Conservation (phyloP, 2,113 vertebrate genomes). For the Lontra canadensis region DNA sequence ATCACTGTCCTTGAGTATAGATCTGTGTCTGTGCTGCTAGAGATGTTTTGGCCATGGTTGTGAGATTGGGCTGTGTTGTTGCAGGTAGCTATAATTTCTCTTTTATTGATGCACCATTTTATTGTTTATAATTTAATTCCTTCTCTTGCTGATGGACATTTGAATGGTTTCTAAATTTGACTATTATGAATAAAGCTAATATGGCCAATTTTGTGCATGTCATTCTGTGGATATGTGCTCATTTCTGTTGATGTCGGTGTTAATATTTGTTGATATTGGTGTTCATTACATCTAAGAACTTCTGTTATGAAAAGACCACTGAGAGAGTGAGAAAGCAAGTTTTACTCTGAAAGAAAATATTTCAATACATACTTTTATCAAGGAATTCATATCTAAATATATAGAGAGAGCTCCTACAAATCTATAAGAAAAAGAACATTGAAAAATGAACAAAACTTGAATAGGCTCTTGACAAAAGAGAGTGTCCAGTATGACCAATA, state of each 20-base stretch:
- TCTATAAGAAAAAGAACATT: not conserved
- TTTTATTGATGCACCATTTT: not conserved
- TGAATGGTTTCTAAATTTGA: not conserved
- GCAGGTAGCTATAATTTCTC: not conserved
- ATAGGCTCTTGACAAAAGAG: not conserved
- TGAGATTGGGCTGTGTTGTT: not conserved
- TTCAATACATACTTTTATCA: not conserved
- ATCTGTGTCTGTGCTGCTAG: not conserved
- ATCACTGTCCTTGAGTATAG: not conserved
- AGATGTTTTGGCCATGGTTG: not conserved
- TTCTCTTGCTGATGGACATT: not conserved
- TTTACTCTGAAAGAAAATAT: not conserved
- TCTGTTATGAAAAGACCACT: not conserved
- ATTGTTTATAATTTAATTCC: not conserved
- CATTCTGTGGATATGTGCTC: not conserved
- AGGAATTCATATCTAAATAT: not conserved
- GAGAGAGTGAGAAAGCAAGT: not conserved
- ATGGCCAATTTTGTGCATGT: not conserved
- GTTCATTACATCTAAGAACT: not conserved
- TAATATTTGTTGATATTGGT: not conserved
- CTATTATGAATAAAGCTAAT: not conserved
- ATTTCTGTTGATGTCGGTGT: not conserved
- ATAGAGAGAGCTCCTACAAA: not conserved
- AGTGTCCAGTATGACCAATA: not conserved
- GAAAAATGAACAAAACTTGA: not conserved